Conservation (phyloP, 1,140 invertebrate species). For the Samia ricini region DNA sequence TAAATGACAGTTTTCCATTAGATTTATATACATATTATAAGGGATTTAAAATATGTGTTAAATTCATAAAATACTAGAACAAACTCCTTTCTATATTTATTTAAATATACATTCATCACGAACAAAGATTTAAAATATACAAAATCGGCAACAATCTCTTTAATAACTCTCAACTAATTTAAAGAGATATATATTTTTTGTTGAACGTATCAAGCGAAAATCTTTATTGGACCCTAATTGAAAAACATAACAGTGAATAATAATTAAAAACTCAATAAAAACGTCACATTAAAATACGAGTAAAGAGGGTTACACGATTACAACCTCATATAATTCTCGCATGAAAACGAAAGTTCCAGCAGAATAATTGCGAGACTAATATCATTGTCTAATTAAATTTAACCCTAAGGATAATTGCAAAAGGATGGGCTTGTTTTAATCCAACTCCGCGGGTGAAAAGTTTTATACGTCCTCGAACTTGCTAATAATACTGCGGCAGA, state of each 20-base stretch:
- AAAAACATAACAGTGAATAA: background rate
- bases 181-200: too few relatives aligned
- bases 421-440: constrained; percentile 12
- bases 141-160: too few relatives aligned
- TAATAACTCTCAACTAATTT: too few relatives aligned
- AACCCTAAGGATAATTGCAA: constrained; percentile 18
- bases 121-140: too few relatives aligned
- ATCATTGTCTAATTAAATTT: constrained; percentile 16
- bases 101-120: too few relatives aligned
- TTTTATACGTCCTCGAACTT: constrained; percentile 8
- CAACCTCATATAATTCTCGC: background rate
- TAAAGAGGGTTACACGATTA: background rate
- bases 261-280: background rate
- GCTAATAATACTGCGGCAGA: background rate
- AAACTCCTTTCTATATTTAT: too few relatives aligned
- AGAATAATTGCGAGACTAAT: constrained; percentile 11
- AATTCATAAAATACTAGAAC: too few relatives aligned
- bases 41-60: too few relatives aligned
- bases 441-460: background rate
- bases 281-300: background rate
- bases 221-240: background rate
- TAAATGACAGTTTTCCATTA: too few relatives aligned
- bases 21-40: too few relatives aligned
- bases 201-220: too few relatives aligned
- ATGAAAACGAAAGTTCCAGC: background rate